Evolutionary conservation across 2,797 vertebrate genomes (phyloP).

Genomic region (Pitangus sulphuratus): DNA sequence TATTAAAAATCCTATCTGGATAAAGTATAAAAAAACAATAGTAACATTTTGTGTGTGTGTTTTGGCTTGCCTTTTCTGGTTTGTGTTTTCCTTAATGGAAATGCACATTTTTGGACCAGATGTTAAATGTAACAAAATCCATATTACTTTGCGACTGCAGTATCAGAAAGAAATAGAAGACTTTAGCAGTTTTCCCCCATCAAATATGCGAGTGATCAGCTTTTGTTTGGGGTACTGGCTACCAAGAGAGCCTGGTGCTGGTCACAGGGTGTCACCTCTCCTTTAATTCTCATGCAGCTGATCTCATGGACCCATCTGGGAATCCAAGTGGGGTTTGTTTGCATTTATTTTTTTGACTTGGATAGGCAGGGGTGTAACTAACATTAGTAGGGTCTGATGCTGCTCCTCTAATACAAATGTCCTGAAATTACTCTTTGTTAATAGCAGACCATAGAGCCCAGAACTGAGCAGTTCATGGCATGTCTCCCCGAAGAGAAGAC

Average conservation of each 20-base stretch:
- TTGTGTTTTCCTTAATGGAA: conserved; percentile 53
- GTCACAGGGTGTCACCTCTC: background rate
- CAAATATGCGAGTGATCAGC: background rate
- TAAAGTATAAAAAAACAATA: conserved; percentile 14
- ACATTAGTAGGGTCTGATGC: background rate
- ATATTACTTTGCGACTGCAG: conserved; percentile 12
- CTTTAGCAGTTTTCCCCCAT: background rate
- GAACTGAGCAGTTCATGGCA: background rate
- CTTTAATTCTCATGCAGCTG: background rate
- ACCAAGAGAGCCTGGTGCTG: background rate
- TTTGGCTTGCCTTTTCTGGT: conserved; percentile 33
- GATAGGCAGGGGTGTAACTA: background rate
- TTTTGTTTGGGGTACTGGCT: background rate
- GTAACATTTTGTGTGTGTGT: conserved; percentile 13
- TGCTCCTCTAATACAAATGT: background rate
- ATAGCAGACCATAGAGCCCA: background rate
- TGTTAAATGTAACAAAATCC: conserved; percentile 55
- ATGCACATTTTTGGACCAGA: conserved; percentile 52
- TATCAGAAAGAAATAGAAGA: conserved; percentile 30
- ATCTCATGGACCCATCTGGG: background rate
- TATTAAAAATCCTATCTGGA: conserved; percentile 20
- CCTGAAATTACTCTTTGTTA: background rate
- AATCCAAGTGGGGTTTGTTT: background rate
- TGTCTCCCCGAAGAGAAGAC: background rate
- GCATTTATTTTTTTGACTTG: background rate